These are phyloP conservation scores for Melipona beecheii DNA, from an alignment of 2,888 invertebrate species.

Conservation along the genomic window DNA sequence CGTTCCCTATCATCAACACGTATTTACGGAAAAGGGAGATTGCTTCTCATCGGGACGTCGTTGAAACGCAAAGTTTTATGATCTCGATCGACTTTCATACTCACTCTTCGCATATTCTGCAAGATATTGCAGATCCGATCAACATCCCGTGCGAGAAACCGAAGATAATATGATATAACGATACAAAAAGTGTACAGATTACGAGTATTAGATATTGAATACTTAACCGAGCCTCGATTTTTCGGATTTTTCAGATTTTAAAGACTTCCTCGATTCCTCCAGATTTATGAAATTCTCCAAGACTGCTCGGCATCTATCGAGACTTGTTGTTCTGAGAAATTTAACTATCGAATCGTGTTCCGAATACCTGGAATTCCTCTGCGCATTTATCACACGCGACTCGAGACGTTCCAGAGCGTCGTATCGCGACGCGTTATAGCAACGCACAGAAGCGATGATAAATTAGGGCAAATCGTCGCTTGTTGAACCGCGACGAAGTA, in stretches of 20 bases:
- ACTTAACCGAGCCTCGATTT: background rate
- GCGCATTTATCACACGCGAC: background rate
- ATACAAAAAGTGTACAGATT: background rate
- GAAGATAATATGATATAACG: background rate
- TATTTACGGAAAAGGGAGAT: too few species aligned
- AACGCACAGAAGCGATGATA: background rate
- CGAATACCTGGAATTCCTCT: background rate
- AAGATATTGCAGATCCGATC: background rate
- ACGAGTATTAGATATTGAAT: background rate
- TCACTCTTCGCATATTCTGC: background rate
- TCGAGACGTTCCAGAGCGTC: background rate
- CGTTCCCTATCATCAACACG: too few species aligned
- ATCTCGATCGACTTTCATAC: background rate
- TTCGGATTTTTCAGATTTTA: background rate
- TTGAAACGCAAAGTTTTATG: background rate
- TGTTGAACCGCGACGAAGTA: background rate
- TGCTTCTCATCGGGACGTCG: too few species aligned
- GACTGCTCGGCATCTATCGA: background rate
- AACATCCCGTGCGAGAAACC: background rate
- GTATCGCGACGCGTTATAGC: background rate
- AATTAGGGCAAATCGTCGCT: background rate
- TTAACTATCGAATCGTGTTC: background rate
- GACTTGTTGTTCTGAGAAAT: background rate
- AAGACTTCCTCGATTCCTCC: background rate
- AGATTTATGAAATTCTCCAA: background rate